Evolutionary conservation across 2,888 invertebrate species (phyloP).

Genomic region (Chaetogeoica ovagalla): DNA sequence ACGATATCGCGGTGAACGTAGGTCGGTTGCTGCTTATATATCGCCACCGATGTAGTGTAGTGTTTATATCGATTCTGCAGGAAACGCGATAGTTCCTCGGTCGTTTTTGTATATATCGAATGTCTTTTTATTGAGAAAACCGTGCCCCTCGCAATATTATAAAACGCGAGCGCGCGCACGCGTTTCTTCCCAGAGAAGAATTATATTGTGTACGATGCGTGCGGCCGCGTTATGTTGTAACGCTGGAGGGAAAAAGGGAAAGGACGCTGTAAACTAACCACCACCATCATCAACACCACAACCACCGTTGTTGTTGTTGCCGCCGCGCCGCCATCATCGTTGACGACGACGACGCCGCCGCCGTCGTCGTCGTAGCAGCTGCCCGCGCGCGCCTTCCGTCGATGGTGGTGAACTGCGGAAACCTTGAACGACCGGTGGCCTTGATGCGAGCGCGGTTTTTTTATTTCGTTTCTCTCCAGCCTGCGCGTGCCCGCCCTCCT

Average conservation of each 20-base stretch:
- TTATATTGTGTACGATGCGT: conserved; percentile 29
- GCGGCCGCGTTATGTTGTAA: too few species aligned
- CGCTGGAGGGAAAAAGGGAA: conserved; percentile 44
- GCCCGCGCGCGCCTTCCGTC: conserved; percentile 60
- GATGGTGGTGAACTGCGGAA: conserved; percentile 56
- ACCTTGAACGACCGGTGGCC: conserved; percentile 53
- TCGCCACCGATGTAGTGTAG: too few species aligned
- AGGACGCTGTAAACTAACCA: too few species aligned
- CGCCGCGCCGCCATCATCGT: neutral
- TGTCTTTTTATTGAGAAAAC: conserved; percentile 41
- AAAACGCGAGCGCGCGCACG: neutral
- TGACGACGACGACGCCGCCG: neutral
- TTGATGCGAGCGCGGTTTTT: conserved; percentile 50
- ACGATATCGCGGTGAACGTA: too few species aligned
- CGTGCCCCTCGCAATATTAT: conserved; percentile 16
- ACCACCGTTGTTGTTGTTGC: too few species aligned
- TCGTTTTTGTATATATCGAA: neutral
- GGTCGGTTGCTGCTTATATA: too few species aligned
- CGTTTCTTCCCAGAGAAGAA: conserved; percentile 35
- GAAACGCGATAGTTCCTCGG: neutral
- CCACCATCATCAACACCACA: too few species aligned
- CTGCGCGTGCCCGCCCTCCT: conserved; percentile 23
- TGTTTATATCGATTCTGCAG: neutral
- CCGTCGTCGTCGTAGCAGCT: conserved; percentile 55
- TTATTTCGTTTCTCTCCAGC: conserved; percentile 34